These are phyloP conservation scores for Talpa occidentalis DNA, from an alignment of 2,113 vertebrate genomes.

Conservation along the genomic window DNA sequence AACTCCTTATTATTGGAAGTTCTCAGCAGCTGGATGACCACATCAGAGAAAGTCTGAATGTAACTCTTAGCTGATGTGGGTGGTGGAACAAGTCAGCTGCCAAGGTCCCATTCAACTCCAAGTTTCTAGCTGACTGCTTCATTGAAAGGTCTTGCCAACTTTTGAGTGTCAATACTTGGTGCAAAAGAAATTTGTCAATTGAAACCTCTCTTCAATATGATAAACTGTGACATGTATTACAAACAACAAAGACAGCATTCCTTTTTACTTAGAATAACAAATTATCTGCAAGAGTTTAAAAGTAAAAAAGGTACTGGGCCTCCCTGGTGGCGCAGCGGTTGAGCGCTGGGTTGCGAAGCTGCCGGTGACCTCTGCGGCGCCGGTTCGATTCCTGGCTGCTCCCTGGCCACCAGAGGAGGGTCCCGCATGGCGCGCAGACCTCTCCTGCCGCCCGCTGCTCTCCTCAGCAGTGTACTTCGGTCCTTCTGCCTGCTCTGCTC, in stretches of 20 bases:
- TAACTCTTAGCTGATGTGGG: background rate
- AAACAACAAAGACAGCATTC: background rate
- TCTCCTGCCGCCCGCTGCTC: no score
- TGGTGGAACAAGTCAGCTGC: background rate
- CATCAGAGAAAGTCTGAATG: background rate
- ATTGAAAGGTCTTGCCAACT: background rate
- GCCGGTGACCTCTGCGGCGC: no score
- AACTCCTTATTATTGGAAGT: background rate
- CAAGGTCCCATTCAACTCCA: background rate
- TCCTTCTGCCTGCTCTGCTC: no score
- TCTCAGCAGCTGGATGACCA: background rate
- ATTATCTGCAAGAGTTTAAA: slow-evolving; percentile 24
- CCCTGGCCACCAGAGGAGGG: no score
- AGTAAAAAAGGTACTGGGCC: background rate
- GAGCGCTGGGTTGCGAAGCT: no score
- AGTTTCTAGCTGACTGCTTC: background rate
- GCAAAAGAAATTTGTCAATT: background rate
- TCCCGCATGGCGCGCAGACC: no score
- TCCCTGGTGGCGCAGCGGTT: no score
- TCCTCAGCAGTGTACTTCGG: no score
- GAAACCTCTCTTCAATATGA: slow-evolving; percentile 27
- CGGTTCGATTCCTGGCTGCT: no score
- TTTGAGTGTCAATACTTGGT: slow-evolving; percentile 1
- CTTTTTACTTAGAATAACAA: background rate
- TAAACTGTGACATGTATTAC: background rate